Base-by-base conservation (phyloP, 2,797 vertebrate species). In the Discoglossus pictus region DNA sequence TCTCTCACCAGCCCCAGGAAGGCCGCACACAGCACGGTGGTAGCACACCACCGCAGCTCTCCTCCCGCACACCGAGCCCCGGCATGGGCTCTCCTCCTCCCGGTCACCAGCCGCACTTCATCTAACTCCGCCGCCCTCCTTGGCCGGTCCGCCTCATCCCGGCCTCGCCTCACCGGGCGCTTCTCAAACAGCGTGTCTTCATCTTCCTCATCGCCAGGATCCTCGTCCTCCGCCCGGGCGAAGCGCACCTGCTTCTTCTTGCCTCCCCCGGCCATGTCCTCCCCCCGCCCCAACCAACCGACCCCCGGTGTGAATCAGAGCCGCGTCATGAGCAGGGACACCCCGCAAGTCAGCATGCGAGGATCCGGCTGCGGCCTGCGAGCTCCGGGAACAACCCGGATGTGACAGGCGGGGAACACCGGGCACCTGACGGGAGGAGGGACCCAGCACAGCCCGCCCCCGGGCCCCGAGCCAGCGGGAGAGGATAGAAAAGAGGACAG, bases 181-280 rank as follows among this genome's bases (percentile, higher is more conserved):
- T 70, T 70, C 24, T 70, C 59, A 20, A 90, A 85, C 52, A 90
- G 84, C 31, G 87, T 87, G 67, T 85, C 79, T 1, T 87, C 84
- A 11, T 87, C 79, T 38, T 82, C 73, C 15, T 82, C 83, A 2
- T 16, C 59, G 0, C 4, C 64, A 1, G 10, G 42, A 11, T 31
- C 59, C 3, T 80, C 79, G 2, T 76, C 69, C 1, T 82, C 77
- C 6, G 85, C 78, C 18, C 81, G 80, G 35, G 90, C 88, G 70
- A 94, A 93, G 2, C 88, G 90, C 2, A 92, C 91, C 44, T 89
- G 92, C 68, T 92, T 92, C 83, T 90, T 90, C 7, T 83, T 84
- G 0, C 65, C 83, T 1, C 16, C 65, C 1, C 47, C 73, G 0
- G 50, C 72, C 73, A 79, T 76, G 27, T 75, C 76, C 1, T 71